Conservation (phyloP, 2,888 invertebrate genomes). For the Plebejus argus region DNA sequence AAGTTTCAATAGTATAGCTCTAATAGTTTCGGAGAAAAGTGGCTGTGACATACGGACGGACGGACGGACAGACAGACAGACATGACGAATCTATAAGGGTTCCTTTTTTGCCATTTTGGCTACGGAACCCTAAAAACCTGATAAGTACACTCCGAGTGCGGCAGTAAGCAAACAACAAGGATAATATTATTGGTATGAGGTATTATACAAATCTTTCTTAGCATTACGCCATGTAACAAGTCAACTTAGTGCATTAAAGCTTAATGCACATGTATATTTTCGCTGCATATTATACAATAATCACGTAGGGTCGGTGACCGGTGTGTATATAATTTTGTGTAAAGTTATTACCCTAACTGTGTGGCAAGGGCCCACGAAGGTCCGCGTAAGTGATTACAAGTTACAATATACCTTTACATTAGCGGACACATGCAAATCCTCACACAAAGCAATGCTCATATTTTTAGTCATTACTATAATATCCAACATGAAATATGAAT, state of each 20-base stretch:
- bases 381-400: conserved; percentile 26
- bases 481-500: background rate
- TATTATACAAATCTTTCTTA: background rate
- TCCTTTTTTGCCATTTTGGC: too few relatives aligned
- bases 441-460: conserved; percentile 2
- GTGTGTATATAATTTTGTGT: conserved; percentile 10
- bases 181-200: background rate
- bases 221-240: background rate
- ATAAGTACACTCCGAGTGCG: too few relatives aligned
- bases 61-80: too few relatives aligned
- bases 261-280: background rate
- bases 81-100: too few relatives aligned
- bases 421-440: conserved; percentile 20
- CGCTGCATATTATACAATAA: conserved; percentile 14
- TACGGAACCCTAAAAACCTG: too few relatives aligned
- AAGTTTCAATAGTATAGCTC: too few relatives aligned
- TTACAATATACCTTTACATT: conserved; percentile 23
- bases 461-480: conserved; percentile 4
- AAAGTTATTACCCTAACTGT: conserved; percentile 26
- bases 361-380: conserved; percentile 28
- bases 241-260: background rate
- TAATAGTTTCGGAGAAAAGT: too few relatives aligned
- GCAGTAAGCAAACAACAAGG: background rate
- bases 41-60: too few relatives aligned
- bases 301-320: background rate